Conservation (phyloP, 37 sponge, comb jelly and placozoan species). For the Amphimedon queenslandica region DNA sequence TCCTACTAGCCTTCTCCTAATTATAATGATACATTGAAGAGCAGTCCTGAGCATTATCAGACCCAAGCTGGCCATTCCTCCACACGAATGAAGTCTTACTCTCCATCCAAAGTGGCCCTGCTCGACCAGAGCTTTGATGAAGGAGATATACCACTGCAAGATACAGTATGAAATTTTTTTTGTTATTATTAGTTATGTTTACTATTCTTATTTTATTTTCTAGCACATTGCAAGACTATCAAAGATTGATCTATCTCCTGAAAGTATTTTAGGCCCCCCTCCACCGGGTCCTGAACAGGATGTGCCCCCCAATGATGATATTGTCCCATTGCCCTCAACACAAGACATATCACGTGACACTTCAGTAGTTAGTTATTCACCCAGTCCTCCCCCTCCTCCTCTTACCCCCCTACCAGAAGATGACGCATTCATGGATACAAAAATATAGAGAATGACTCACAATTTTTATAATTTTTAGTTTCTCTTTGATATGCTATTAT, state of each 20-base stretch:
- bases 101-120: slow-evolving; percentile 2
- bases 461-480: too few relatives aligned
- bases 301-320: too few relatives aligned
- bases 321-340: too few relatives aligned
- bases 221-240: not conserved
- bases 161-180: slow-evolving; percentile 18
- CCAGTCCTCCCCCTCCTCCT: too few relatives aligned
- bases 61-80: too few relatives aligned
- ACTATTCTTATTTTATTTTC: not conserved
- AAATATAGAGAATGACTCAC: too few relatives aligned
- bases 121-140: not conserved
- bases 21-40: too few relatives aligned
- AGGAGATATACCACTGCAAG: not conserved
- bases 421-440: slow-evolving; percentile 7
- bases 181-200: not conserved
- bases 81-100: too few relatives aligned
- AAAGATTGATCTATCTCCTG: not conserved
- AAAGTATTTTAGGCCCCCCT: not conserved
- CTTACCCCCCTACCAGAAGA: too few relatives aligned
- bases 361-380: too few relatives aligned
- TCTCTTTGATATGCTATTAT: too few relatives aligned
- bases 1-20: not conserved
- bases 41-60: too few relatives aligned
- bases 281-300: not conserved
- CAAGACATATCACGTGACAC: not conserved